Evolutionary conservation across 2,113 vertebrate species (phyloP).

Genomic region (Pedetes capensis): DNA sequence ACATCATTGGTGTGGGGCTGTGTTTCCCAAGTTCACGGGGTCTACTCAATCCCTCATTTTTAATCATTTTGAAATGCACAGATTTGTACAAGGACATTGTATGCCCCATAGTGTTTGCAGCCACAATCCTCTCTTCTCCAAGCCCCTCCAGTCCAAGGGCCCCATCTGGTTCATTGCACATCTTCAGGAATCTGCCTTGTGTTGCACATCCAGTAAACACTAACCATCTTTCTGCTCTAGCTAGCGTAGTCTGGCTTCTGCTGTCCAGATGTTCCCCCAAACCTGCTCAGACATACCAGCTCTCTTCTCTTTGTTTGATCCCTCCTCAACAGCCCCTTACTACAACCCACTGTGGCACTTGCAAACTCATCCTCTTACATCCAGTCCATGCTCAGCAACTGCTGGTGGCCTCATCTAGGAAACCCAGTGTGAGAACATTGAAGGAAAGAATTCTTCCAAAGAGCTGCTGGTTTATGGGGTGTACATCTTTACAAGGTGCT

Average conservation of each 20-base stretch:
- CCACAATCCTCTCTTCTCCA: not conserved
- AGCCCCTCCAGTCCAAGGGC: not conserved
- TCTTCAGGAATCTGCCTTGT: too few species aligned
- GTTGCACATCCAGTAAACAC: not conserved
- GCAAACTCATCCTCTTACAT: not conserved
- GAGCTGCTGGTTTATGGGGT: not conserved
- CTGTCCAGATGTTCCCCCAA: not conserved
- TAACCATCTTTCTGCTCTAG: not conserved
- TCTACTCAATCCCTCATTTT: not conserved
- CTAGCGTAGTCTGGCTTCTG: too few species aligned
- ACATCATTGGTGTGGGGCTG: not conserved
- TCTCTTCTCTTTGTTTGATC: not conserved
- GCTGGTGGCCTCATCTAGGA: not conserved
- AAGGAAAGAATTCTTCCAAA: not conserved
- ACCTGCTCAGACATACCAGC: not conserved
- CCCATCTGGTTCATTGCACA: not conserved
- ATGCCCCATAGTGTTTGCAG: not conserved
- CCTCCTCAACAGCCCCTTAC: not conserved
- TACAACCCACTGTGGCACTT: not conserved
- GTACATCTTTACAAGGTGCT: not conserved
- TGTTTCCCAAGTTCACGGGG: not conserved
- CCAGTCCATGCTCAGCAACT: not conserved
- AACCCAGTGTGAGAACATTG: accelerated
- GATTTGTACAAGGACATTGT: not conserved
- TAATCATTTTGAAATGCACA: not conserved